Conservation (phyloP, 2,888 invertebrate genomes). For the Folsomia manolachei region DNA sequence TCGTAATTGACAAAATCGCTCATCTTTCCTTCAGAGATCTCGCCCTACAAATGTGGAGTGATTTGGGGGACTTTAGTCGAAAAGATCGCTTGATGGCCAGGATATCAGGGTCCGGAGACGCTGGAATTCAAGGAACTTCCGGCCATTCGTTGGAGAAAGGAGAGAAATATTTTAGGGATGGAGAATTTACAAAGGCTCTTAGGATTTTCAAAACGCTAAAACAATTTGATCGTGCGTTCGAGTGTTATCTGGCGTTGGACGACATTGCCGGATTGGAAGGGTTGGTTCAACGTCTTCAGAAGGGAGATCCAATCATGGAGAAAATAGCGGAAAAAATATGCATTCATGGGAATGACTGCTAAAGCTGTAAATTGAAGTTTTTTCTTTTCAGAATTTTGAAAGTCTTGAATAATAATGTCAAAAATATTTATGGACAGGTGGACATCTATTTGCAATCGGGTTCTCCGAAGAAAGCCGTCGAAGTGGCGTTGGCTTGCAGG, state of each 20-base stretch:
- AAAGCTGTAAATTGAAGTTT: conserved; percentile 19
- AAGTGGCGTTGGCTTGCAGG: conserved; percentile 20
- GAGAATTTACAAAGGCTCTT: conserved; percentile 3
- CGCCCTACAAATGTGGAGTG: conserved; percentile 33
- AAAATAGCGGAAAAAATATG: conserved; percentile 19
- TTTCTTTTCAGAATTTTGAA: too few species aligned
- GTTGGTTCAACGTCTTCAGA: background rate
- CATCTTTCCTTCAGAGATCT: conserved; percentile 16
- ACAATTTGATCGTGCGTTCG: conserved; percentile 7
- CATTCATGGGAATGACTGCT: conserved; percentile 16
- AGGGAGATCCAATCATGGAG: conserved; percentile 15
- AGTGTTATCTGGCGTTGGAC: conserved; percentile 9
- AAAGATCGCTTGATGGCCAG: conserved; percentile 12
- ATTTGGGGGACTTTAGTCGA: conserved; percentile 16
- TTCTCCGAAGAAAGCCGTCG: conserved; percentile 19
- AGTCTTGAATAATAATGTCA: background rate
- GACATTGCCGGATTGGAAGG: background rate
- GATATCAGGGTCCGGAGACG: background rate
- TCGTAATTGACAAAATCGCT: background rate
- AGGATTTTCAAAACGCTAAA: conserved; percentile 10
- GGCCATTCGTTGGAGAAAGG: background rate
- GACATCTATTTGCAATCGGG: conserved; percentile 17
- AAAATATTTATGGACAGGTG: conserved; percentile 1
- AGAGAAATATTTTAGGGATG: background rate
- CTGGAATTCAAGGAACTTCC: background rate